Evolutionary conservation across 2,888 invertebrate species (phyloP).

Genomic region (Rhagonycha fulva): DNA sequence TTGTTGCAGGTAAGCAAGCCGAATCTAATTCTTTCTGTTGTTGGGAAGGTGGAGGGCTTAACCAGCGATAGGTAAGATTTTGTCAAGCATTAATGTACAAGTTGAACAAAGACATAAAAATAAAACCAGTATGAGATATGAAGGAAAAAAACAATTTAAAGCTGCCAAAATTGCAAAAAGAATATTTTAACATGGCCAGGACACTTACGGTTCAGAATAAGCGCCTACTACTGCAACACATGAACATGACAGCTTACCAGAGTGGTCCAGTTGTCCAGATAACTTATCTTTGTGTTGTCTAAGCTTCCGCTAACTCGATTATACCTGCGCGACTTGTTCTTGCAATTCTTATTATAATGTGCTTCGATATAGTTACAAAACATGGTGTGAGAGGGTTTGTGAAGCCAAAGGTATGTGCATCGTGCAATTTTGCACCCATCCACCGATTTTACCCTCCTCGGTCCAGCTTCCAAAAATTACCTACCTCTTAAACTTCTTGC

Average conservation of each 20-base stretch:
- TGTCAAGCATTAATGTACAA: conserved; percentile 8
- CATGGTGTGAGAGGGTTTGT: conserved; percentile 38
- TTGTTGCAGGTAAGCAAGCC: conserved; percentile 23
- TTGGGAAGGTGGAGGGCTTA: background rate
- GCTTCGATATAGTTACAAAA: conserved; percentile 37
- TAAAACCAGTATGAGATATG: conserved; percentile 19
- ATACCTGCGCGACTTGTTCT: conserved; percentile 19
- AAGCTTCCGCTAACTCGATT: conserved; percentile 15
- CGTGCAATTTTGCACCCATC: conserved; percentile 6
- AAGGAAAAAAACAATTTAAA: conserved; percentile 23
- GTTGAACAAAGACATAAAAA: conserved; percentile 17
- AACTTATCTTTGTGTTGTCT: conserved; percentile 15
- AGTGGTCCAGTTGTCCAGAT: conserved; percentile 36
- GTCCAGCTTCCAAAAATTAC: background rate
- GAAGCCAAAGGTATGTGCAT: conserved; percentile 39
- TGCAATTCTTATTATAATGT: conserved; percentile 39
- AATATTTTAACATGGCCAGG: conserved; percentile 34
- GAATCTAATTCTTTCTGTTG: background rate
- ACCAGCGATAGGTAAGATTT: background rate
- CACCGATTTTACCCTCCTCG: background rate
- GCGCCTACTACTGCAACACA: conserved; percentile 37
- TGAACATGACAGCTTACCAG: conserved; percentile 42
- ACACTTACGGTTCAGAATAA: conserved; percentile 34
- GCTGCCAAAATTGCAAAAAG: conserved; percentile 33
- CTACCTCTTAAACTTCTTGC: too few species aligned